Conservation (phyloP, 1,140 invertebrate species). For the Platyscapa corneri region DNA sequence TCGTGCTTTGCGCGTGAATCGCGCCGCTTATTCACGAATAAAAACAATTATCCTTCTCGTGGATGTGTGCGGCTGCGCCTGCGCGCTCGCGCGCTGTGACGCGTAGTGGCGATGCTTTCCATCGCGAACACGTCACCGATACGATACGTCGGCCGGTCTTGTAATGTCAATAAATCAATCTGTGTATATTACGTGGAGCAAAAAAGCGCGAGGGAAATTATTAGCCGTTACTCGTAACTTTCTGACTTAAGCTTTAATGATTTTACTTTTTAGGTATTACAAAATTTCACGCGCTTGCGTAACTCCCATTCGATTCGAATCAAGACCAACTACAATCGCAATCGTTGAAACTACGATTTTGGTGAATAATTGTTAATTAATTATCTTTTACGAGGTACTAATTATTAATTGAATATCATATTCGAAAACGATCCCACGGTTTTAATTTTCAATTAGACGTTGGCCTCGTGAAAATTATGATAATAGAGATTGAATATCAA, state of each 20-base stretch:
- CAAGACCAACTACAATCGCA: no score
- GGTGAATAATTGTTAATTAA: not conserved
- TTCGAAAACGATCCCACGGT: not conserved
- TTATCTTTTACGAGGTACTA: not conserved
- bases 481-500: not conserved
- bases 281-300: no score
- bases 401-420: not conserved
- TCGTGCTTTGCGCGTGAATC: not conserved
- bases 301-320: no score
- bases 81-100: not conserved
- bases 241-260: not conserved
- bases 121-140: not conserved
- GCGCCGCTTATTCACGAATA: not conserved
- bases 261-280: no score
- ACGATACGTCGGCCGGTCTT: not conserved
- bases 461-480: not conserved
- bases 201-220: not conserved
- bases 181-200: not conserved
- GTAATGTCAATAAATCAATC: conserved; percentile 7
- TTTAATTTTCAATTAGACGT: not conserved
- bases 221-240: not conserved
- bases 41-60: conserved; percentile 29
- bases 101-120: not conserved
- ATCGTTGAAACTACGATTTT: not conserved
- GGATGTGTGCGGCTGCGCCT: conserved; percentile 11